Evolutionary conservation across 2,888 invertebrate species (phyloP), one percentile per base, ranked within the genome.

Genomic region (Magallana nippona): DNA sequence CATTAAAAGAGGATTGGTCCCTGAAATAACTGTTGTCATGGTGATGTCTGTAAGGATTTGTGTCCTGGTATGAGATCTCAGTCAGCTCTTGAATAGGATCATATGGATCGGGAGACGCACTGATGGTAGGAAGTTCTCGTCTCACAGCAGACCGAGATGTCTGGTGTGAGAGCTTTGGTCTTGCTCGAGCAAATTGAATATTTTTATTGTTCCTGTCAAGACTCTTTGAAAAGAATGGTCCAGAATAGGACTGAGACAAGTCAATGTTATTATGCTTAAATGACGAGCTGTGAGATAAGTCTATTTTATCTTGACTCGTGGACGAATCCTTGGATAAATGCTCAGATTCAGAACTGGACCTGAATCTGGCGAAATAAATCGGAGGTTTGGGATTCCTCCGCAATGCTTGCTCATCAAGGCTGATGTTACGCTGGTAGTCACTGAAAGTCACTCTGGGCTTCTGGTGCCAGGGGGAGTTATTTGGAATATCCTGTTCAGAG

Each of bases 71-170:
- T 22, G 82, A 82, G 55, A 82, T 82, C 11, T 58, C 82, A 1
- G 32, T 82, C 19, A 82, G 71, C 27, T 82, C 82, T 22, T 82
- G 82, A 62, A 82, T 22, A n/a, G 82, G 82, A 77, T 82, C 81
- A 62, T 81, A 81, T 3, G 82, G 83, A 77, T 85, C 85, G 1
- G 85, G 85, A 17, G 85, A 83, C 55, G 85, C 85, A 82, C 83
- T 82, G 11, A 85, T 85, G 0, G 85, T 81, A 13, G 85, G 82
- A 22, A 85, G 81, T 71, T 83, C 82, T 63, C 79, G 71, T 17
- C 83, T 77, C n/a, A 60, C 27, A 0, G 81, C 62, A 56, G 77
- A 27, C 27, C 78, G 58, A 22, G 81, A 83, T 11, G 77, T 55
- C 17, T 78, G 58, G 19, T 78, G 81, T 55, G 84, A 78, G 22